A percentile compares a stretch with the other conserved stretches of the same genome.
Conservation (phyloP, 35 echinoderm and acorn worm species). For the Acanthaster planci region DNA sequence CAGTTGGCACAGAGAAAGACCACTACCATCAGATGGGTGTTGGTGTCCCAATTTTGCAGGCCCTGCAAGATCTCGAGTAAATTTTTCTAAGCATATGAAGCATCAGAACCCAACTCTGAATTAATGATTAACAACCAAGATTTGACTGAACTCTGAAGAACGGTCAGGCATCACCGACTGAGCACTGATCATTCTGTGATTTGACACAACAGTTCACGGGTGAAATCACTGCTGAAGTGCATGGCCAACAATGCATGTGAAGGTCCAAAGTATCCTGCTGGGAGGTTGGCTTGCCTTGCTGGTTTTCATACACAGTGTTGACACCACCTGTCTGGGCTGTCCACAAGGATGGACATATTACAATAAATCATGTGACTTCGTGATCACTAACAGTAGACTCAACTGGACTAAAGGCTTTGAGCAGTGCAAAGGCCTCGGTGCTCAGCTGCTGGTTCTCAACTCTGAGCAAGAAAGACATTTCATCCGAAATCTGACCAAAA, state of each 20-base stretch:
- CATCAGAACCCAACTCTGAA: too few species aligned
- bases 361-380: neutral
- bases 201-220: too few species aligned
- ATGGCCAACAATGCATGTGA: constrained; percentile 2
- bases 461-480: neutral
- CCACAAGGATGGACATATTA: neutral
- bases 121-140: too few species aligned
- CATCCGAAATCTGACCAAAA: neutral
- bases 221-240: too few species aligned
- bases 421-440: neutral
- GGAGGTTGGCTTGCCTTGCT: neutral
- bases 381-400: neutral
- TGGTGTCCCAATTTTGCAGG: too few species aligned
- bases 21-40: too few species aligned
- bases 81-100: too few species aligned
- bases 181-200: too few species aligned
- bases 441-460: neutral
- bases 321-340: neutral
- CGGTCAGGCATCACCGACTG: too few species aligned
- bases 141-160: too few species aligned
- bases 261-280: neutral
- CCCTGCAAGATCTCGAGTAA: too few species aligned
- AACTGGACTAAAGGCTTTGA: neutral
- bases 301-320: neutral
- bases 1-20: too few species aligned